Evolutionary conservation across 92 coral and sea anemone species (phyloP), one percentile per base, ranked within the genome.

Genomic region (Epizoanthus stellaris): DNA sequence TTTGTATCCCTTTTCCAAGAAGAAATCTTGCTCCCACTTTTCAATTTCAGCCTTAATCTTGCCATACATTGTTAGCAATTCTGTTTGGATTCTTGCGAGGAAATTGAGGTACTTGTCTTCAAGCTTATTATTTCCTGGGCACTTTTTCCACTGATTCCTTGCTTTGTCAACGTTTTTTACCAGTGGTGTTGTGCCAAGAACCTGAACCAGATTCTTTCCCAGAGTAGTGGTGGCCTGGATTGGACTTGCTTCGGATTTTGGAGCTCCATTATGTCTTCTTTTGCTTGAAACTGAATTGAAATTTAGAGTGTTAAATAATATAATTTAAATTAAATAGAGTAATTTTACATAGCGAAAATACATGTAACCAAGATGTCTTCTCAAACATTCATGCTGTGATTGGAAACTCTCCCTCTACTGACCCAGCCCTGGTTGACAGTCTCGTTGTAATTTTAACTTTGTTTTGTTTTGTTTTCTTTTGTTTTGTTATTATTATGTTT

Each of bases 21-120:
- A 72, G 15, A 72, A 72, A 72, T 72, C 60, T 72, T 72, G 77
- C 77, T 72, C 59, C 77, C 77, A 72, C 39, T 21, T 16, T 58
- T 72, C 59, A 47, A 72, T 47, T 58, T 72, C 49, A 16, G 20
- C 20, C 77, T 72, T 72, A 5, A 72, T 9, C 19, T 17, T 13
- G n/a, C 77, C 53, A 21, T 72, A 17, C 4, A 6, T 45, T 45
- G 47, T 72, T 7, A 72, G 77, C 3, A 72, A 61, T n/a, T 72
- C 77, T n/a, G 77, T 72, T 39, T 72, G 58, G n/a, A 47, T 49
- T 47, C 53, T n/a, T 45, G 77, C 60, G 14, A 72, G 77, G 1
- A 68, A 3, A 47, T 68, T 38, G 49, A 70, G 75, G 15, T 70
- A 70, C 43, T 34, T 70, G 17, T 40, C 56, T 39, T 30, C 40